Evolutionary conservation across 2,888 invertebrate genomes (phyloP).

Genomic region (Chorisops tibialis): DNA sequence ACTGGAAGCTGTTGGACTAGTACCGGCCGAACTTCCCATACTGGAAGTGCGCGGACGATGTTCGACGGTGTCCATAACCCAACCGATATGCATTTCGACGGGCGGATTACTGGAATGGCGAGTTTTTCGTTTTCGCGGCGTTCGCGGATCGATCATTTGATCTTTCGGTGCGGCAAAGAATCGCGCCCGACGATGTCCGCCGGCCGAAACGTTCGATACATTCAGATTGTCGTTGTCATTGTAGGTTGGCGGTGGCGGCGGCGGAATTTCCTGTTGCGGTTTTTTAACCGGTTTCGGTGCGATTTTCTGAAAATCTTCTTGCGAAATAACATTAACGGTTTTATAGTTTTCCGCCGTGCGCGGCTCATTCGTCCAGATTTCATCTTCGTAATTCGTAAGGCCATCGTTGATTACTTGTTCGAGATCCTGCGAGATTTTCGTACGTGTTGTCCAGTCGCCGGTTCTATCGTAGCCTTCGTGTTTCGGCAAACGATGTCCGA

Average conservation of each 20-base stretch:
- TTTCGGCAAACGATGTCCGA: conserved; percentile 61
- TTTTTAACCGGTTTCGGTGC: conserved; percentile 64
- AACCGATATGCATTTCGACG: conserved; percentile 92
- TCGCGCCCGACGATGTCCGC: conserved; percentile 60
- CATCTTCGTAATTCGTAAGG: conserved; percentile 93
- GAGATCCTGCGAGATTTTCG: conserved; percentile 92
- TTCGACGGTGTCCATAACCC: conserved; percentile 92
- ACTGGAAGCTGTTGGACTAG: conserved; percentile 70
- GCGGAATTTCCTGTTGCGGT: conserved; percentile 71
- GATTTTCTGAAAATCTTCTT: conserved; percentile 82
- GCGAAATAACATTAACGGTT: conserved; percentile 83
- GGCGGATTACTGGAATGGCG: conserved; percentile 92
- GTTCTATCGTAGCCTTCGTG: conserved; percentile 90
- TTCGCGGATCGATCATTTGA: conserved; percentile 58
- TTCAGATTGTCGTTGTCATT: conserved; percentile 38
- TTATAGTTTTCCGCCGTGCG: conserved; percentile 64
- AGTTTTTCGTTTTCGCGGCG: conserved; percentile 82
- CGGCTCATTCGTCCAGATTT: conserved; percentile 72
- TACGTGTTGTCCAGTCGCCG: conserved; percentile 83
- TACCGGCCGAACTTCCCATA: conserved; percentile 76
- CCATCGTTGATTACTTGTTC: conserved; percentile 96
- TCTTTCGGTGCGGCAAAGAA: conserved; percentile 96
- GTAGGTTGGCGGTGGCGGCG: conserved; percentile 69
- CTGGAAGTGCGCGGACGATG: conserved; percentile 77
- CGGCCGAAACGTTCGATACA: conserved; percentile 12